Base-by-base conservation (phyloP, 2,113 vertebrate genomes). In the Hepsetus odoe region DNA sequence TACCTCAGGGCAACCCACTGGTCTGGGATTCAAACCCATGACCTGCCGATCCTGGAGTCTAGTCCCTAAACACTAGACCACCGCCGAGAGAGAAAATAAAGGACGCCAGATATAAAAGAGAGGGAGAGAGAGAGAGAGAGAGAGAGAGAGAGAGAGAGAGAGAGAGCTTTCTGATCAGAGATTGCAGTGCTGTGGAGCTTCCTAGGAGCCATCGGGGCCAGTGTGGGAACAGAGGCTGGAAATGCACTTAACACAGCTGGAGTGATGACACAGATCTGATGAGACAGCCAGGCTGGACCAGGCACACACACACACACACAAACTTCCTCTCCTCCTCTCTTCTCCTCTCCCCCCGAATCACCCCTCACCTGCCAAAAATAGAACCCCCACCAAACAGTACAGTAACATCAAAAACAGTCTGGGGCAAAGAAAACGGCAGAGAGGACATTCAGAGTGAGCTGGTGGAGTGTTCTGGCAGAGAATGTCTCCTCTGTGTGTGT, bases 181-280 rank as follows among this genome's bases (percentile, higher is more conserved):
- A 87, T 91, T 86, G 88, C 40, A 82, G 87, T 71, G 89, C 83
- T 38, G 66, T 82, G 8, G 62, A 84, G 85, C 90, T 93, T 85
- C 92, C 89, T 91, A 92, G 93, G 61, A 85, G 91, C 88, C 93
- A 92, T 91, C 89, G 90, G 90, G 87, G 89, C 88, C 88, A 89
- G 88, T 92, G 87, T 88, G 86, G 91, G 89, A 79, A 91, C 85
- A 90, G 90, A 81, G 86, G 88, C 88, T 94, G 93, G 91, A 95
- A 94, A 96, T 95, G 94, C 93, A 93, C 93, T 93, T 89, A 93
- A 92, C 92, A 90, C 91, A 91, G 91, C 93, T 90, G 91, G 89
- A 94, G 92, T 90, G 92, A 92, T 95, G 94, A 97, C 96, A 97
- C 90, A 94, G 95, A 98, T 95, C 92, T 91, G 89, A 95, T 95